A percentile compares a stretch with the other conserved stretches of the same genome.
Evolutionary conservation across 2,888 invertebrate species (phyloP).

Genomic region (Phortica okadai): DNA sequence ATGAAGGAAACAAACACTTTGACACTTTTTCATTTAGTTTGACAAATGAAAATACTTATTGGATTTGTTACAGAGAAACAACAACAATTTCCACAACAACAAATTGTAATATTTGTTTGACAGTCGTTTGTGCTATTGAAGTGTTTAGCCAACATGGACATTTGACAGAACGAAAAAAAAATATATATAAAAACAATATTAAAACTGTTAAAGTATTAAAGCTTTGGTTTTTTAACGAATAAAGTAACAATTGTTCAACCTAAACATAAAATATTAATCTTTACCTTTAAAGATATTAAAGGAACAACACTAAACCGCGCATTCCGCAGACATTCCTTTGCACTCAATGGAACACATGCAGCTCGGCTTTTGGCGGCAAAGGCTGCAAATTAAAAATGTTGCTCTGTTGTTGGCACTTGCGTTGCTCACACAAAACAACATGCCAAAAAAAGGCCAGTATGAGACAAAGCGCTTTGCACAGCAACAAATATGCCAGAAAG

Average conservation of each 20-base stretch:
- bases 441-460: not conserved
- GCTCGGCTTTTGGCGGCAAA: not conserved
- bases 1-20: constrained; percentile 28
- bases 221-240: no score
- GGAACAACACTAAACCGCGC: no score
- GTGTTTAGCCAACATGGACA: not conserved
- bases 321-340: no score
- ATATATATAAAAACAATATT: constrained; percentile 38
- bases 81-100: not conserved
- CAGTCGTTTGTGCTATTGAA: not conserved
- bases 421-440: not conserved
- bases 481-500: constrained; percentile 29
- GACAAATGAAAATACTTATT: constrained; percentile 57
- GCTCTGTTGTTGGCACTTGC: not conserved
- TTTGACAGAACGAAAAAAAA: constrained; percentile 10
- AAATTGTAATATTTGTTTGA: constrained; percentile 24
- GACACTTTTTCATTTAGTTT: constrained; percentile 44
- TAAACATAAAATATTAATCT: not conserved
- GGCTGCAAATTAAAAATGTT: not conserved
- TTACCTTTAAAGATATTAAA: no score
- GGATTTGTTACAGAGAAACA: constrained; percentile 44
- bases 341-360: no score
- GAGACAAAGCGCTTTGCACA: constrained; percentile 4
- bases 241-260: no score
- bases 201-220: constrained; percentile 36